Evolutionary conservation across 37 sponge, comb jelly and placozoan species (phyloP), one percentile per base, ranked within the genome.

Genomic region (Chondrilla cf. caribensis): DNA sequence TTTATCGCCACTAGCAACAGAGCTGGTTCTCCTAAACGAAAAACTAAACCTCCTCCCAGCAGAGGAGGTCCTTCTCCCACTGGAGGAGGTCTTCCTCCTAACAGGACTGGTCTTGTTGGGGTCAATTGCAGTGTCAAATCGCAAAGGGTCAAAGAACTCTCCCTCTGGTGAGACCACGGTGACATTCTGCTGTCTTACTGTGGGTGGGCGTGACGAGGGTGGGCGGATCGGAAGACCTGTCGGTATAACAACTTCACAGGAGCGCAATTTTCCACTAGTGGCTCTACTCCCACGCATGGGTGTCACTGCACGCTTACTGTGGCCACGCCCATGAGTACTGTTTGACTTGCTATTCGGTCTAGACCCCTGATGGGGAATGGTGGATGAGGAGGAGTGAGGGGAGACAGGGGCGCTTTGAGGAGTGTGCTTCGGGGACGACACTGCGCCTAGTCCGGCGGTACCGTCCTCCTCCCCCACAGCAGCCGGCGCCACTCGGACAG

Each of bases 111-210:
- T 39, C 44, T 42, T 39, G 24, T 40, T 73, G 0, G 43, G 18
- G 41, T 73, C 76, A 73, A 2, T 9, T 0, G 41, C 18, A 2
- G 76, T 40, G 3, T 38, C 43, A 18, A 73, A 73, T 25, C 36
- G 38, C 44, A 73, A 40, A 40, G 76, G 76, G 25, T 73, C 76
- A 73, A 73, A 73, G 44, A 43, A 73, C 25, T 73, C 76, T 14
- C 76, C 76, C 2, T 73, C 68, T 33, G 68, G 68, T 17, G 25
- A 36, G 76, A 24, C 15, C n/a, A 73, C 76, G 51, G 51, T 11
- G 6, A 47, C 11, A 11, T 47, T 47, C 51, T 47, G 51, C 41
- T 3, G 41, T 22, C 43, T 39, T 2, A 73, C 24, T 11, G 21
- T 40, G 36, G 7, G 76, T 19, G 76, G 76, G 44, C 76, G 76